Percentiles rank a stretch among this genome's conserved stretches.
phyloP scores from a whole-genome alignment of 2,797 vertebrate genomes.

The Brachymystax lenok region DNA sequence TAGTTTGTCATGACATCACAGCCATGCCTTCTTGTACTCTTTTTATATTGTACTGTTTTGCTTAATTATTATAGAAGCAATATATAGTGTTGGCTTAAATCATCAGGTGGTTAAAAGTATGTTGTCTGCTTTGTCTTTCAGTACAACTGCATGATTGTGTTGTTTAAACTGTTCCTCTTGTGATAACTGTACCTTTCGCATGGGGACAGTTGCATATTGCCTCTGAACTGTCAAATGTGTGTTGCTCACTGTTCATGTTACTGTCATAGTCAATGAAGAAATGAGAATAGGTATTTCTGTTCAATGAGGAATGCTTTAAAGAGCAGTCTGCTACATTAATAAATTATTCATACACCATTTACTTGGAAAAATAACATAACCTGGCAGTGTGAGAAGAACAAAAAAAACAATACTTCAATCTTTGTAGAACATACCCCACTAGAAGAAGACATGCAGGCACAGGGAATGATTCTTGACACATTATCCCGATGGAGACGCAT shows the following conservation, averaged over 20 bases:
- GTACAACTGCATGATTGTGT: not conserved
- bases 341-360: slow-evolving; percentile 9
- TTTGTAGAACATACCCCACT: too few relatives aligned
- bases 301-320: not conserved
- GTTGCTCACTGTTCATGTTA: not conserved
- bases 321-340: not conserved
- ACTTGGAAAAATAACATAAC: not conserved
- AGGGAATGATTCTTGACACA: too few relatives aligned
- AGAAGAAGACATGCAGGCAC: too few relatives aligned
- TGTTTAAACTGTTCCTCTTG: not conserved
- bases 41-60: not conserved
- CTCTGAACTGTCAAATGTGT: not conserved
- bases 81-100: not conserved
- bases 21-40: not conserved
- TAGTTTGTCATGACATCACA: too few relatives aligned
- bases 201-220: not conserved
- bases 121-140: not conserved
- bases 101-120: not conserved
- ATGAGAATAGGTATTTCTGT: not conserved
- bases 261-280: not conserved
- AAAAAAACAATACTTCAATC: too few relatives aligned
- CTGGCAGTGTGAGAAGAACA: too few relatives aligned
- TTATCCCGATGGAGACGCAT: not conserved
- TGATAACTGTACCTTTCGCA: not conserved
- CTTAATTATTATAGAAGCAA: not conserved